A percentile compares a stretch with the other conserved stretches of the same genome.
phyloP scores from a whole-genome alignment of 2,113 vertebrate species.

The Barbus barbus region DNA sequence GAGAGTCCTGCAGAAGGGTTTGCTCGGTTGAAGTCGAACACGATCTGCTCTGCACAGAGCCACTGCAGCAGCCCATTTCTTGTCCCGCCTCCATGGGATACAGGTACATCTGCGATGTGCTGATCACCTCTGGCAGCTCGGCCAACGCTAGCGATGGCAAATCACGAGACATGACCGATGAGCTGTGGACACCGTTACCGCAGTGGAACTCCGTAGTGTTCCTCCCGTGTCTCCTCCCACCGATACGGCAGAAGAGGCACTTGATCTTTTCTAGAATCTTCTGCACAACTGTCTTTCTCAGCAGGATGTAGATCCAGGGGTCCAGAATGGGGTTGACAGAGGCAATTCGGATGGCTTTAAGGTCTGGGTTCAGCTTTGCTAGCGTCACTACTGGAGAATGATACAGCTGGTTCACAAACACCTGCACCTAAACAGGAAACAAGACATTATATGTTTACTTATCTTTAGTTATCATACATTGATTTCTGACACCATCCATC shows the following conservation, averaged over 20 bases:
- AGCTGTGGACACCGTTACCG: slow-evolving; percentile 71
- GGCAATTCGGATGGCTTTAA: slow-evolving; percentile 93
- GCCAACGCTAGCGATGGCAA: slow-evolving; percentile 84
- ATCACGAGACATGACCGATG: slow-evolving; percentile 80
- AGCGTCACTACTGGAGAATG: slow-evolving; percentile 50
- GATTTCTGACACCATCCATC: neutral
- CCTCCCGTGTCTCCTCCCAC: slow-evolving; percentile 69
- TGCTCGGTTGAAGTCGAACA: slow-evolving; percentile 58
- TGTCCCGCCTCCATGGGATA: slow-evolving; percentile 64
- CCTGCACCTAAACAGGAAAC: slow-evolving; percentile 76
- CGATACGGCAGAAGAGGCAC: slow-evolving; percentile 92
- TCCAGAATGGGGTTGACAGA: slow-evolving; percentile 93
- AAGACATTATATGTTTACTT: neutral
- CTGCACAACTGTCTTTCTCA: slow-evolving; percentile 88
- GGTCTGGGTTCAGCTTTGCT: slow-evolving; percentile 74
- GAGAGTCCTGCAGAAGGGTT: slow-evolving; percentile 68
- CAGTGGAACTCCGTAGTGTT: slow-evolving; percentile 73
- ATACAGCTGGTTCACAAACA: slow-evolving; percentile 90
- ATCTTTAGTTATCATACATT: neutral
- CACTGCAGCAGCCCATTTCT: neutral
- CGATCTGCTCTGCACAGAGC: neutral
- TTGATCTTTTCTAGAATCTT: slow-evolving; percentile 92
- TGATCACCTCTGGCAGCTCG: slow-evolving; percentile 81
- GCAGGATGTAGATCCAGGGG: slow-evolving; percentile 94
- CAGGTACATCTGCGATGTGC: slow-evolving; percentile 84